Base-by-base conservation (phyloP, 2,888 invertebrate genomes). In the Lutraria lutraria region DNA sequence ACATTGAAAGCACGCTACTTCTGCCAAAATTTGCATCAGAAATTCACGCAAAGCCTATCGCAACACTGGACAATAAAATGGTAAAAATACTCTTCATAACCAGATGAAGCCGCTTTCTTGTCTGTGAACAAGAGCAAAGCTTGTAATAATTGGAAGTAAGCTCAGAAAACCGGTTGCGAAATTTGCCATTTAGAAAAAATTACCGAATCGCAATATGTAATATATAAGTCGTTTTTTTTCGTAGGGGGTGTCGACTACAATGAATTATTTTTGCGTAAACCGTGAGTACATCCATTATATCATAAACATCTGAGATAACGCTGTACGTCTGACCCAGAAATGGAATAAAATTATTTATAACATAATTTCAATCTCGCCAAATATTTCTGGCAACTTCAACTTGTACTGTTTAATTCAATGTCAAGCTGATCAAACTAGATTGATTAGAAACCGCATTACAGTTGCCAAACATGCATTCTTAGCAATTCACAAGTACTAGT, bases 381-480 rank as follows among this genome's bases (percentile, higher is more conserved):
- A 68, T 68, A 68, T 68, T n/a, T 10, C n/a, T 68, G n/a, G 25
- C n/a, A 25, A n/a, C 25, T 12, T 25, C n/a, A 60, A 60, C 60
- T 60, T 68, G 25, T 25, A 25, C 25, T 25, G 63, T 68, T 25
- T 68, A 68, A 68, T 68, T 68, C 25, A 25, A 68, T 68, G 63
- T 68, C 63, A 68, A 68, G n/a, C 63, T 4, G 63, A 68, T n/a
- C 3, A 68, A 25, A 68, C 6, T 68, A 8, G n/a, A 68, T 68
- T 25, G n/a, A 68, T 6, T 68, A 25, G 25, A 68, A 68, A n/a
- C n/a, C n/a, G 25, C 63, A 68, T 68, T 25, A 25, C 25, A n/a
- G 12, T 68, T 68, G 63, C 63, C 63, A 68, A 68, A 25, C 63
- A 12, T 68, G 63, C 63, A 68, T 68, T 68, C 63, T n/a, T 68